Base-by-base conservation (phyloP, 2,888 invertebrate genomes). In the Lapara coniferarum region DNA sequence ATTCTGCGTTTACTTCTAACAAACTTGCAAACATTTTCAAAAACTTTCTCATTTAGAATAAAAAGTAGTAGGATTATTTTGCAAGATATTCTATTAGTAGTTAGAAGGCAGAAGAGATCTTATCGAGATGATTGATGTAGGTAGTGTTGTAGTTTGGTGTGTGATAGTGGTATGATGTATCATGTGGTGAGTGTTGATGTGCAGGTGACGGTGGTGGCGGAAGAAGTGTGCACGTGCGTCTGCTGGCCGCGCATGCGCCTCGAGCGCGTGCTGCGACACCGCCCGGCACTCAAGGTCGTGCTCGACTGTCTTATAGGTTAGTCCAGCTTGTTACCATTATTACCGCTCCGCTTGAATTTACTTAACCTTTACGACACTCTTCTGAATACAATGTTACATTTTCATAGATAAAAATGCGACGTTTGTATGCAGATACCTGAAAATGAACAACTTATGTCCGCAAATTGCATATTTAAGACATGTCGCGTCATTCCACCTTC, bases 231-330 rank as follows among this genome's bases (percentile, higher is more conserved):
- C 90, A 95, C 96, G 78, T 96, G 97, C 84, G 92, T 97, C 74
- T 96, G 97, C 82, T 97, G 97, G 97, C 95, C 96, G 73, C 95
- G 97, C 80, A 95, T 96, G 94, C 95, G 96, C 78, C 94, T 97
- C 70, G 96, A 96, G 84, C 94, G 96, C 71, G 96, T 97, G 75
- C 94, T 97, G 75, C 94, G 96, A 74, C 96, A 96, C 84, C 94
- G 97, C 81, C 96, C 96, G 16, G 95, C 95, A 81, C 94, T 97
- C 78, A 96, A 96, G 87, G 95, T 96, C 80, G 96, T 97, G 71
- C 94, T 97, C 76, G 96, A 96, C 88, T 96, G 96, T 83, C 95
- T 97, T 76, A 96, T 97, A 89, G 97, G 97, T 95, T 84, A 92
- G 91, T 86, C 77, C 75, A 74, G 77, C 70, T 68, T 66, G 44